These are phyloP conservation scores for Phalanger gymnotis DNA, from an alignment of 2,797 vertebrate genomes.

Conservation along the genomic window DNA sequence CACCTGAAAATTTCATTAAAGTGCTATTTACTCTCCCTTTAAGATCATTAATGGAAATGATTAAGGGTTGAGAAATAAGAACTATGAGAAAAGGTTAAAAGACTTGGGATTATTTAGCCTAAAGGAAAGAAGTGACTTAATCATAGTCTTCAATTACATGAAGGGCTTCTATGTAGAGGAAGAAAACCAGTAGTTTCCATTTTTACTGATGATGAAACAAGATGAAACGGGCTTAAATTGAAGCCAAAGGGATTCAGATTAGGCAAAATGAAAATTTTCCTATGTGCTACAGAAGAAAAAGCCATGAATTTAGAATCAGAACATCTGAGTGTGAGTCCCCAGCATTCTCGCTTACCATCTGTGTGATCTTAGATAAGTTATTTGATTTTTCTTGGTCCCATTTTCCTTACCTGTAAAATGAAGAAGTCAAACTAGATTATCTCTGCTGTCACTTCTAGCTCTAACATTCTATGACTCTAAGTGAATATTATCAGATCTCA, in stretches of 20 bases:
- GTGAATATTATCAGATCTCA: not conserved
- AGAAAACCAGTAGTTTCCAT: not conserved
- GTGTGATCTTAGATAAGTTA: not conserved
- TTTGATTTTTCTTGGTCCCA: not conserved
- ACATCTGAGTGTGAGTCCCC: not conserved
- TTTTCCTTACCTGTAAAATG: not conserved
- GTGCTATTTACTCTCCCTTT: conserved; percentile 52
- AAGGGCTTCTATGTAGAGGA: not conserved
- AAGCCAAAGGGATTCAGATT: not conserved
- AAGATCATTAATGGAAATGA: conserved; percentile 45
- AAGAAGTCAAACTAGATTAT: not conserved
- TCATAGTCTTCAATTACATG: not conserved
- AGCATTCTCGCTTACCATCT: not conserved
- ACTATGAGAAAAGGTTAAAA: conserved; percentile 33
- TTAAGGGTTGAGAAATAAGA: conserved; percentile 21
- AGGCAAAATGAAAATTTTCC: not conserved
- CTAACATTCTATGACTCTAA: not conserved
- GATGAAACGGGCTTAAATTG: not conserved
- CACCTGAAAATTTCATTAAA: conserved; percentile 52
- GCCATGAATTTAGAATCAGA: not conserved
- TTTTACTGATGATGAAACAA: not conserved
- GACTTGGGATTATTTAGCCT: not conserved
- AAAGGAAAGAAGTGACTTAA: conserved; percentile 18
- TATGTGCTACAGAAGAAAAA: not conserved
- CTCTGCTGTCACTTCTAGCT: not conserved